Base-by-base conservation (phyloP, 2,888 invertebrate genomes). In the Drosophila neutralis region DNA sequence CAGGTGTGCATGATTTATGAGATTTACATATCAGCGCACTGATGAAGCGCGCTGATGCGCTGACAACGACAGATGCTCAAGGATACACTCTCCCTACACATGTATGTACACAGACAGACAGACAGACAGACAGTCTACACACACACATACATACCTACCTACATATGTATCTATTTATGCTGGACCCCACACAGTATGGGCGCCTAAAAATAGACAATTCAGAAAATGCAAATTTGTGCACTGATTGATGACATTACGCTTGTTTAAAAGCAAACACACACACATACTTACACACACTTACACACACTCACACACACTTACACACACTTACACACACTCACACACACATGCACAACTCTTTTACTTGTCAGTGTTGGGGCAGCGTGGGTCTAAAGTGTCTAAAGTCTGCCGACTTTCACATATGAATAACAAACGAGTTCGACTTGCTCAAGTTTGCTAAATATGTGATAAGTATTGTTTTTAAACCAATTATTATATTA, bases 1-100 rank as follows among this genome's bases (percentile, higher is more conserved):
- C 91, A 92, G 91, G 91, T 91, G 91, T 92, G 83, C 91, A 91
- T 91, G 91, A 91, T 91, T 92, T 92, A 92, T 92, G 92, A 87
- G 81, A 88, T 89, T 87, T 88, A 91, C 87, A 90, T 90, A 88
- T 86, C 89, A 90, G 78, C 83, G 78, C 77, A 72, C 90, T 79
- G 90, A 90, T 87, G 90, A 90, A 87, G 90, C 87, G 83, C 88
- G 84, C 81, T 87, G 87, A 86, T 79, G 84, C 81, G 83, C 89
- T 89, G 90, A 78, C 87, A 87, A 85, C 86, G 78, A 75, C 90
- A 82, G 76, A 71, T 71, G 79, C 69, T 66, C 62, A 27, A 69
- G 73, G 42, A 62, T 52, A 62, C 61, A 24, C 42, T 49, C 48
- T 33, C 4, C 10, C 38, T 56, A 64, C 51, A 68, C 38, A 60